Conservation (phyloP, 2,797 vertebrate genomes). For the Paedocypris micromegethes region DNA sequence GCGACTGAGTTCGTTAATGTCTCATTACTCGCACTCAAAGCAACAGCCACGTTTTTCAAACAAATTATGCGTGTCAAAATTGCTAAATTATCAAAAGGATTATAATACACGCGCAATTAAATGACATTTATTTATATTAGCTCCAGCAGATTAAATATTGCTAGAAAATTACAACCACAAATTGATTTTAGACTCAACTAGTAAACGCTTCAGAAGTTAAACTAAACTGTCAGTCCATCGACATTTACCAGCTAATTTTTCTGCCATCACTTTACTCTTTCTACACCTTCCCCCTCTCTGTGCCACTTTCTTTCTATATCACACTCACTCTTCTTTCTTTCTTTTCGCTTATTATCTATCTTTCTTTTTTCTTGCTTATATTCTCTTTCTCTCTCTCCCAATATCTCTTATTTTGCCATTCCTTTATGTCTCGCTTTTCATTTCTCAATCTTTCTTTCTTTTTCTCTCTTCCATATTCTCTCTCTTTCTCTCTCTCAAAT, state of each 20-base stretch:
- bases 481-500: conserved; percentile 58
- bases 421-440: background rate
- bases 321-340: conserved; percentile 31
- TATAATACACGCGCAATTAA: too few species aligned
- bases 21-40: too few species aligned
- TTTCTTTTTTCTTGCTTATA: conserved; percentile 11
- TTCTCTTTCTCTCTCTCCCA: conserved; percentile 1
- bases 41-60: too few species aligned
- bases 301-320: background rate
- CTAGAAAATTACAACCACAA: conserved; percentile 10
- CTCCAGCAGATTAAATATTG: background rate
- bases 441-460: conserved; percentile 9
- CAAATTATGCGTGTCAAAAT: too few species aligned
- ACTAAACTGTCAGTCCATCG: background rate
- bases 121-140: background rate
- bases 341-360: conserved; percentile 56
- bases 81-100: too few species aligned
- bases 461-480: conserved; percentile 50
- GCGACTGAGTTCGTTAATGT: too few species aligned
- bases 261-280: background rate
- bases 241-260: conserved; percentile 7
- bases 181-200: background rate
- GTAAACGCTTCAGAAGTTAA: conserved; percentile 15
- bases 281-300: conserved; percentile 2
- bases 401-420: background rate